Evolutionary conservation across 2,113 vertebrate genomes (phyloP).

Genomic region (Silurus meridionalis): DNA sequence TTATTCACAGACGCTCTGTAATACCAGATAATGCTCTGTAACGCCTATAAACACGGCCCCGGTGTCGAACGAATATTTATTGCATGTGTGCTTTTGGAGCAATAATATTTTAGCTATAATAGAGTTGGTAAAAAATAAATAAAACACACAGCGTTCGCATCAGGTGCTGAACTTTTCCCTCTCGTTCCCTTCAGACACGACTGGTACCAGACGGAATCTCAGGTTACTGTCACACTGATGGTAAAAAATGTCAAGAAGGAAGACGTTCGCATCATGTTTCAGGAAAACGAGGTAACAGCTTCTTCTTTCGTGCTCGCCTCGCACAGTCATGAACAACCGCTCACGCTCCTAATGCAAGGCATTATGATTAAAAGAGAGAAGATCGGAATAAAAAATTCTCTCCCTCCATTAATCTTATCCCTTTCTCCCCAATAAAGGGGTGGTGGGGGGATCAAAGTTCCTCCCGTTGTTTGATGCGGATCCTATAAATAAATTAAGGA

Average conservation of each 20-base stretch:
- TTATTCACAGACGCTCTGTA: not conserved
- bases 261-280: slow-evolving; percentile 79
- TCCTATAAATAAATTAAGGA: slow-evolving; percentile 58
- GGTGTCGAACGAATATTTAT: not conserved
- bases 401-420: not conserved
- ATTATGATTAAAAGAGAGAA: slow-evolving; percentile 36
- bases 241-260: slow-evolving; percentile 88
- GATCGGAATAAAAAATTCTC: not conserved
- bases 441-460: slow-evolving; percentile 42
- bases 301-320: not conserved
- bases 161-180: not conserved
- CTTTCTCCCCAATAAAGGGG: not conserved
- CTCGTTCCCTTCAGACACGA: slow-evolving; percentile 76
- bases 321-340: not conserved
- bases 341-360: not conserved
- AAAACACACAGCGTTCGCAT: not conserved
- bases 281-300: slow-evolving; percentile 81
- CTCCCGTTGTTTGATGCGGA: slow-evolving; percentile 56
- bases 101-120: not conserved
- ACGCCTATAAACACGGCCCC: not conserved
- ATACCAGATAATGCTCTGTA: not conserved
- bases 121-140: not conserved
- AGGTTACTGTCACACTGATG: slow-evolving; percentile 93
- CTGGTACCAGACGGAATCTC: slow-evolving; percentile 98
- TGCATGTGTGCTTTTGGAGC: not conserved